These are phyloP conservation scores for Parochlus steinenii DNA, from an alignment of 2,888 invertebrate genomes.

Conservation along the genomic window DNA sequence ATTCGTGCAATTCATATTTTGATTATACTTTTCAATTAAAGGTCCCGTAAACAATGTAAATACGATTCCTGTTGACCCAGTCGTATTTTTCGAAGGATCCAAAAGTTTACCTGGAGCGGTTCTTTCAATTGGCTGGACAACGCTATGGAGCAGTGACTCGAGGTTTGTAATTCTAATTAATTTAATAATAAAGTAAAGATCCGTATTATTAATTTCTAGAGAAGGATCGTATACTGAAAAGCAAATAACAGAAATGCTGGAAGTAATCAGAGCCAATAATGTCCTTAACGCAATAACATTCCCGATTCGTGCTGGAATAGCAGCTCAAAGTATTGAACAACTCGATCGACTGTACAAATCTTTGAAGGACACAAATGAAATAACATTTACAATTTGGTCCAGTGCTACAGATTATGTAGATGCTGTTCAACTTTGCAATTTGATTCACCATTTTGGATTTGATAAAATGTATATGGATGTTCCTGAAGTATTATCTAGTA, in stretches of 20 bases:
- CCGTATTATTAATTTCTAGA: too few relatives aligned
- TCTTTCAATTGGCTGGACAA: conserved; percentile 78
- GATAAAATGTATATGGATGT: conserved; percentile 62
- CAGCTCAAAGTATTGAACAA: conserved; percentile 44
- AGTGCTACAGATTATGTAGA: conserved; percentile 48
- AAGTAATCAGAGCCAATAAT: conserved; percentile 33
- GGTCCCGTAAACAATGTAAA: conserved; percentile 50
- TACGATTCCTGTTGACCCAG: conserved; percentile 43
- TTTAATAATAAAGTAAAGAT: too few relatives aligned
- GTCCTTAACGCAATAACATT: conserved; percentile 45
- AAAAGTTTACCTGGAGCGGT: conserved; percentile 43
- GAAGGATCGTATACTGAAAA: conserved; percentile 41
- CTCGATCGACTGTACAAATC: conserved; percentile 41
- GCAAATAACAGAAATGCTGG: conserved; percentile 52
- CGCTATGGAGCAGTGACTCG: conserved; percentile 40
- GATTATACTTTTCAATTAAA: too few relatives aligned
- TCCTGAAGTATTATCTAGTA: conserved; percentile 39
- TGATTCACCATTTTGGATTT: conserved; percentile 49
- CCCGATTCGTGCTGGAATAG: conserved; percentile 54
- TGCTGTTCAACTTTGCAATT: conserved; percentile 40
- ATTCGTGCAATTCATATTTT: too few relatives aligned
- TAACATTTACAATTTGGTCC: conserved; percentile 68
- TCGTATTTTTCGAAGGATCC: conserved; percentile 42
- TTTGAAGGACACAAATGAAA: conserved; percentile 22
- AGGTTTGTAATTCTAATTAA: not conserved